Base-by-base conservation (phyloP, 2,888 invertebrate genomes). In the Eristalis arbustorum region DNA sequence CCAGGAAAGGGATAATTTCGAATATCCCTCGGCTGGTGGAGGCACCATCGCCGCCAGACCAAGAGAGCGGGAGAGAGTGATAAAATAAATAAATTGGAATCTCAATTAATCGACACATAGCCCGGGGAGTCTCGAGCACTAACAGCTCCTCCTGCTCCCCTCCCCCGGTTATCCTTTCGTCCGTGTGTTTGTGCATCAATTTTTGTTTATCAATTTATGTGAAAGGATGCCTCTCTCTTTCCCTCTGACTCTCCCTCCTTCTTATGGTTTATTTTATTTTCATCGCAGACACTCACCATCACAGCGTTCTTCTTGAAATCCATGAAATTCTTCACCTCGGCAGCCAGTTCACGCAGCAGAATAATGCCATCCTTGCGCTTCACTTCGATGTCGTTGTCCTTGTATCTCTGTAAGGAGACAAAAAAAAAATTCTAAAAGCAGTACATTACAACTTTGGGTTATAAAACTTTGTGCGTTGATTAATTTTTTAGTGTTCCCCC, bases 261-360 rank as follows among this genome's bases (percentile, higher is more conserved):
- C 37, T 56, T 8, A 2, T 42, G 42, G 42, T 42, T 6, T 14
- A 61, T 23, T 42, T 11, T 61, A 2, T n/a, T 40, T 42, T 11
- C 42, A 1, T 14, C 28, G 23, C 18, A 22, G 14, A 57, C 40
- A 94, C 95, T 95, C 93, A 98, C 98, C 96, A 97, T 96, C 75
- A 98, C 97, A 37, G 98, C 97, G 92, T 97, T 96, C 93, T 96
- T 97, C 93, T 98, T 97, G 93, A 97, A 97, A 92, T 97, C 97
- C 96, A 98, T 96, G 95, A 98, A 97, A 92, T 97, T 97, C 93
- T 98, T 97, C 74, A 98, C 97, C 93, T 98, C 98, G 0, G 95
- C 95, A 13, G 97, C 97, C 94, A 98, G 96, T 92, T 98, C 97
- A 66, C 97, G 95, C 81, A 98, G 96, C 89, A 98, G 94, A 88